phyloP scores from a whole-genome alignment of 2,797 vertebrate genomes.

The Hippopotamyrus pictus region DNA sequence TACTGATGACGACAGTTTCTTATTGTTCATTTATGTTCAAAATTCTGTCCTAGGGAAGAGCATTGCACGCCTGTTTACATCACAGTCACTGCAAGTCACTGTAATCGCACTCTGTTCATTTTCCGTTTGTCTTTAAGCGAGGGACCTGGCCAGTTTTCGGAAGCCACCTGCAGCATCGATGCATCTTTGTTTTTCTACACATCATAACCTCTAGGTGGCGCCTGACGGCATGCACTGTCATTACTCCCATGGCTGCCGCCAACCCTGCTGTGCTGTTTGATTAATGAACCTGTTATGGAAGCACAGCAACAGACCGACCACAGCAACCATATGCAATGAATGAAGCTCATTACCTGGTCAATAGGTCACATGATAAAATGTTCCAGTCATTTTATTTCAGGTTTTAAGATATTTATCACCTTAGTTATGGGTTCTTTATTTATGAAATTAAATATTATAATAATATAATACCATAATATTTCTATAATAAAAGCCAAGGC shows the following conservation, averaged over 20 bases:
- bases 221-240: not conserved
- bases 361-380: not conserved
- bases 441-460: not conserved
- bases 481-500: not conserved
- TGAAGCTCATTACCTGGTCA: not conserved
- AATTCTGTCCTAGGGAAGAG: not conserved
- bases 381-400: not conserved
- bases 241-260: not conserved
- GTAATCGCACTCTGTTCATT: not conserved
- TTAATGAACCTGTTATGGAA: not conserved
- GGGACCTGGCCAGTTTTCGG: not conserved
- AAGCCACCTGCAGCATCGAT: not conserved
- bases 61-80: not conserved
- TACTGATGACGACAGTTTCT: not conserved
- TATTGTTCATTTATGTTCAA: not conserved
- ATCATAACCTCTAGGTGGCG: not conserved
- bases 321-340: not conserved
- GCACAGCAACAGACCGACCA: not conserved
- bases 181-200: not conserved
- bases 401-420: not conserved
- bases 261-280: conserved; percentile 8
- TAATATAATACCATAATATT: not conserved
- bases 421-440: not conserved
- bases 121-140: not conserved
- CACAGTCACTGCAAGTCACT: not conserved